Evolutionary conservation across 2,113 vertebrate species (phyloP), one percentile per base, ranked within the genome.

Genomic region (Cyphomyrus discorhynchus): DNA sequence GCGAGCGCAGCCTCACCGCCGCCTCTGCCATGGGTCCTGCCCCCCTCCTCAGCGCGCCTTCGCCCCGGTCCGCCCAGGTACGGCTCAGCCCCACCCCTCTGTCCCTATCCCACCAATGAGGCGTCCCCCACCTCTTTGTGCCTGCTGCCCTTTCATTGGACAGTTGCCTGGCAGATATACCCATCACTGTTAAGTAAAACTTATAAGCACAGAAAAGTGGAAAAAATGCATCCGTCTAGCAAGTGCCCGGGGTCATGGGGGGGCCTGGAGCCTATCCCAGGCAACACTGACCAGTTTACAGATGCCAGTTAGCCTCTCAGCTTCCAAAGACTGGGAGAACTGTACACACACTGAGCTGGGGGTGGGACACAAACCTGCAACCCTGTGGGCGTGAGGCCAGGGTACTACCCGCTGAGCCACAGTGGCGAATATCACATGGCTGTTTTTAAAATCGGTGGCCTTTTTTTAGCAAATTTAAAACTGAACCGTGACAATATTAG

Each of bases 1-100:
- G 98, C 91, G 98, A 99, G 95, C 96, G 98, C 92, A 99, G 98
- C 91, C 94, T 99, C 93, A 99, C 97, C 0, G 98, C 98, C 0
- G 98, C 98, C 46, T 99, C 98, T 0, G 97, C 98, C 0, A 99
- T 99, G 97, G 98, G 97, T 42, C 96, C 98, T 0, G 95, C 98
- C 0, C 98, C 98, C 0, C 97, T 99, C 92, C 98, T 99, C 93
- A 98, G 97, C 97, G 98, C 98, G 10, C 98, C 98, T 0, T 97
- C 98, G 88, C 96, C 93, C 93, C 97, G 98, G 74, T 97, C 98
- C 35, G 96, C 97, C 19, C 98, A 99, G 97, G 98, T 99, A 97
- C 90, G 90, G 46, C 70, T 87, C 53, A 84, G 6, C 82, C 19
- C 53, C 8, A 1, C 31, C 3, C 46, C 47, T 49, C 31, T 46